Base-by-base conservation (phyloP, 2,797 vertebrate species). In the Enteromius unitaeniatus region DNA sequence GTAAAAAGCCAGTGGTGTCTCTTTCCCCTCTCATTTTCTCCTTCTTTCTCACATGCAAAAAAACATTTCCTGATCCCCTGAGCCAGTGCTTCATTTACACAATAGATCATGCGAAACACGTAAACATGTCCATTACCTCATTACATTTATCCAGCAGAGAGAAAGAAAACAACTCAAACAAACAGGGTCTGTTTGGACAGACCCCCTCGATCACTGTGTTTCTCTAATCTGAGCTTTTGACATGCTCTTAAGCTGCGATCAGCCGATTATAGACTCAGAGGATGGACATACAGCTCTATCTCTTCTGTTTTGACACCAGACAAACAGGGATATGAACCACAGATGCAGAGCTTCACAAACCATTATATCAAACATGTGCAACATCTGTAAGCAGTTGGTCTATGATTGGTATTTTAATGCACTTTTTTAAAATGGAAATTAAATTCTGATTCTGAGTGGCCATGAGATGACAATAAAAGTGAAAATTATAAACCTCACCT, bases 151-250 rank as follows among this genome's bases (percentile, higher is more conserved):
- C 81, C 23, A 23, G 40, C 40, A 34, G 55, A 62, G 34, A 72
- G 51, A 82, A 47, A 37, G 60, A 64, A 77, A 77, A n/a, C 15
- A 82, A 78, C 15, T 78, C 11, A 67, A 51, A 82, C 58, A 75
- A 82, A 83, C 73, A 83, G 17, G 72, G 49, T 69, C 49, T 68
- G 62, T 68, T 77, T 77, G 81, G 62, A 77, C 34, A 77, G 81
- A 83, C 64, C 81, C 45, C 64, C 62, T 58, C 26, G 14, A 34
- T 69, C 37, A 13, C 23, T 0, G 47, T 72, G 19, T 49, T n/a
- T 67, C 19, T 60, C 31, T 83, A 83, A 83, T 83, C 81, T 45
- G 62, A 83, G 49, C 26, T 77, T 82, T 83, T 55, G 69, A 68
- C 51, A 31, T 83, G n/a, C 49, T 45, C 34, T 77, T 60, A 69